Base-by-base conservation (phyloP, 1,140 invertebrate genomes). In the Drosophila punjabiensis region DNA sequence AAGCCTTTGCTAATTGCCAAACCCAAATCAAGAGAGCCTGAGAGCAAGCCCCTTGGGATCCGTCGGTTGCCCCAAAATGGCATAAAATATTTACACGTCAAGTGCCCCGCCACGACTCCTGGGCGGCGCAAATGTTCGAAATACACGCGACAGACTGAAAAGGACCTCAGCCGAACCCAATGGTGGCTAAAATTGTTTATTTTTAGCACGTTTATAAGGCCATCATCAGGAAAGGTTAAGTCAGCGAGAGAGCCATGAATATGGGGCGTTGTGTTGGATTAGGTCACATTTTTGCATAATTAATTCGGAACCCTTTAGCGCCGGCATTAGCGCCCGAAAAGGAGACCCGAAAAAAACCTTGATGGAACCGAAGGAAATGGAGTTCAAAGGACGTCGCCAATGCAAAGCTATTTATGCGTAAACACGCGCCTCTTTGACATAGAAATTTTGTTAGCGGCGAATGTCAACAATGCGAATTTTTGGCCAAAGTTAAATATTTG, bases 11-110 rank as follows among this genome's bases (percentile, higher is more conserved):
- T 89, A 89, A 89, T 89, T 89, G 79, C 64, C 67, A 90, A 79
- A 90, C 69, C 82, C 81, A 81, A 89, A 88, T 89, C 85, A 89
- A 76, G 79, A 52, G 62, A 16, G 33, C 56, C 33, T 20, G 18
- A 13, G 18, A 65, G 53, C 48, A 28, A 65, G 48, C 55, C 41
- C 33, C 47, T 56, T 32, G 0, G 50, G 50, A 37, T 43, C 43
- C 24, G 24, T 24, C 24, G 24, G 24, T 24, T 24, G 24, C 24
- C 24, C 24, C 24, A 24, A 16, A 86, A 81, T 71, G 66, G 71
- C 68, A 88, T 89, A 82, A 90, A 90, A 90, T 90, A 89, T 90
- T 89, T 89, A 85, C 85, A 89, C 85, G 64, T 79, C 84, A 89
- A 88, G 78, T 78, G 18, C 43, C 35, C 43, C 35, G 79, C 71